Conservation (phyloP, 37 sponge, comb jelly and placozoan species). For the Mnemiopsis leidyi region DNA sequence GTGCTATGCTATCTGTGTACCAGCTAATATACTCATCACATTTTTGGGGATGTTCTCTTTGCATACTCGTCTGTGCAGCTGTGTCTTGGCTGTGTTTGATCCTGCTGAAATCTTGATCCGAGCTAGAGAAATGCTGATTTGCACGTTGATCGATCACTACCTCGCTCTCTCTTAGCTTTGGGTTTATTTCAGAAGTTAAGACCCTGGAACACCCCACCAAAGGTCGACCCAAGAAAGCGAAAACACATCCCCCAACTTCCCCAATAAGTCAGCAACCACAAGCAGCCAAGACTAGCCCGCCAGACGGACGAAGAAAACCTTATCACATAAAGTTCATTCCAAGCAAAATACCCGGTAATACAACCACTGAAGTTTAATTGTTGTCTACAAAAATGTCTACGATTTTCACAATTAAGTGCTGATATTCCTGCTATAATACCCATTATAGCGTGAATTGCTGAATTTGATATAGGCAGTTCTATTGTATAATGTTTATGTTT, state of each 20-base stretch:
- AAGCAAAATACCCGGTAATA: conserved; percentile 62
- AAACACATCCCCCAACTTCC: conserved; percentile 33
- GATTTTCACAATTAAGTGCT: background rate
- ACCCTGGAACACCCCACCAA: conserved; percentile 13
- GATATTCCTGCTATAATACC: background rate
- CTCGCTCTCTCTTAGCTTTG: background rate
- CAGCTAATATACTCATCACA: no score
- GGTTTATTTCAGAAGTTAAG: conserved; percentile 1
- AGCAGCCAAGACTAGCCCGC: background rate
- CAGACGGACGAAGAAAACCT: background rate
- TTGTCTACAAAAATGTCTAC: background rate
- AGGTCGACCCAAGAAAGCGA: conserved; percentile 34
- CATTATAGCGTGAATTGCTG: background rate
- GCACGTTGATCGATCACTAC: background rate
- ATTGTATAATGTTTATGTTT: background rate
- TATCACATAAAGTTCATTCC: conserved; percentile 55
- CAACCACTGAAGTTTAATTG: background rate
- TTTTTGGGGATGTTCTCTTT: no score
- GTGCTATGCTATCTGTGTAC: no score
- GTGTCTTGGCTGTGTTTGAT: background rate
- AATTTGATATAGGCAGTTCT: background rate
- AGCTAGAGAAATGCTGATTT: background rate
- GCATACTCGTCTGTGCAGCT: background rate
- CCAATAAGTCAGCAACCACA: background rate
- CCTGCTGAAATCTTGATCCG: background rate